Evolutionary conservation across 2,113 vertebrate species (phyloP).

Genomic region (Microtus richardsoni): DNA sequence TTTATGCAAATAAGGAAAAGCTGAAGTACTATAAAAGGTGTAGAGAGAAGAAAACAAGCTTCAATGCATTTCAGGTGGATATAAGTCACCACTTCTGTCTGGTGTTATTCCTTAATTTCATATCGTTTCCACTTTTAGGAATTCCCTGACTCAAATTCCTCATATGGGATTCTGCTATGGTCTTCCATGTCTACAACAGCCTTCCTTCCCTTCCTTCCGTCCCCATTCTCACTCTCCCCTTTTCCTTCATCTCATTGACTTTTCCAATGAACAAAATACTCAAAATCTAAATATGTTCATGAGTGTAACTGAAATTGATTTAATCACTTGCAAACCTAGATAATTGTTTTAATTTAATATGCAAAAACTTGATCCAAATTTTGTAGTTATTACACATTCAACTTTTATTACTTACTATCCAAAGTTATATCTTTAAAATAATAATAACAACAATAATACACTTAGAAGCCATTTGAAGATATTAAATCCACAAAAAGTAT

Average conservation of each 20-base stretch:
- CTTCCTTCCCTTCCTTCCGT: neutral
- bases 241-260: neutral
- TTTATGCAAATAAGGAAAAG: neutral
- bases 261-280: neutral
- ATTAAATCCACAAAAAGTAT: slow-evolving; percentile 20
- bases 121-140: neutral
- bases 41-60: neutral
- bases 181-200: neutral
- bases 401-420: slow-evolving; percentile 34
- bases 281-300: neutral
- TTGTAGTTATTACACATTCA: neutral
- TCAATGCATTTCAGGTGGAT: neutral
- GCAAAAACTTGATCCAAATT: neutral
- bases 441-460: neutral
- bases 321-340: neutral
- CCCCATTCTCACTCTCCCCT: neutral
- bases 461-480: slow-evolving; percentile 8
- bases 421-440: neutral
- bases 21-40: neutral
- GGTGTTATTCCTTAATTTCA: neutral
- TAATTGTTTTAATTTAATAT: neutral
- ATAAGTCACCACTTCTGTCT: neutral
- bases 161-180: neutral
- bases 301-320: neutral
- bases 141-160: neutral